Base-by-base conservation (phyloP, 2,888 invertebrate species). In the Conops quadrifasciatus region DNA sequence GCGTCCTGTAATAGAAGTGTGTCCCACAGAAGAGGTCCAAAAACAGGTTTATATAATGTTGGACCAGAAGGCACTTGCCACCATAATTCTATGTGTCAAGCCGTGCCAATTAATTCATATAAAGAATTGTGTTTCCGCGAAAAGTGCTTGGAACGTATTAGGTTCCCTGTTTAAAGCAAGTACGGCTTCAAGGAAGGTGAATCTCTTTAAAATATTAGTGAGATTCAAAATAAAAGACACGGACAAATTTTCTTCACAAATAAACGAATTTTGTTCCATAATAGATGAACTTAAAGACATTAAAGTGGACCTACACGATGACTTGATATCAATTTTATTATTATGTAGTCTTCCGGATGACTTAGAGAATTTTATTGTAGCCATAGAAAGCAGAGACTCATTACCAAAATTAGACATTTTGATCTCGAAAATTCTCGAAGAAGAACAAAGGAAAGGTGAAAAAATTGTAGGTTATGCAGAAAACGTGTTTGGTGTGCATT, bases 131-230 rank as follows among this genome's bases (percentile, higher is more conserved):
- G 13, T 13, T 28, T 21, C 58, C 3, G 58, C 58, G 72, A 2
- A 73, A 73, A 74, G 70, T 56, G n/a, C n/a, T n/a, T n/a, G n/a
- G n/a, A 26, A 58, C 4, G 47, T 36, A 3, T 70, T 75, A 24
- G 67, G 67, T 51, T 51, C 30, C 1, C 30, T 75, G 15, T 74
- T 74, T 51, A 71, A 73, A n/a, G 71, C 72, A 30, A 71, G 75
- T 28, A 72, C 74, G 45, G 70, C 74, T 11, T 67, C 68, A n/a
- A 59, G 73, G 1, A 74, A 74, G 72, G 67, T 56, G 63, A 67
- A 26, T 28, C 72, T 7, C 63, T 73, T 11, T 65, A 63, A 2
- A 70, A 70, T 51, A 60, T 74, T 3, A 59, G 71, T 47, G 43
- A 49, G 4, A 26, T 51, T 2, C 26, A 51, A 59, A 49, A 49